A percentile compares a stretch with the other conserved stretches of the same genome.
These are phyloP conservation scores for Apostichopus californicus DNA, from an alignment of 35 echinoderm and acorn worm species.

Conservation along the genomic window DNA sequence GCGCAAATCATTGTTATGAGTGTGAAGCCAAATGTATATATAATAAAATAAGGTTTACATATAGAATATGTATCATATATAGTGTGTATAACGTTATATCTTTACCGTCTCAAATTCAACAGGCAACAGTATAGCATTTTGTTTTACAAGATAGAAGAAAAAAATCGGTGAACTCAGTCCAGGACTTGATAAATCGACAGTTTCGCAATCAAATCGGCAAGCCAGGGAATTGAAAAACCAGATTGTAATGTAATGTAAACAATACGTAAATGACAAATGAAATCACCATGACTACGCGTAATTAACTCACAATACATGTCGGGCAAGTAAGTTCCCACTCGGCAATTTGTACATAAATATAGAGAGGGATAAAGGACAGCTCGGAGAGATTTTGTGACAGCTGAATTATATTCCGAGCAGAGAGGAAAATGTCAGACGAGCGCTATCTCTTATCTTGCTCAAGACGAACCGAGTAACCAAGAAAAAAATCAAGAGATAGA, in stretches of 20 bases:
- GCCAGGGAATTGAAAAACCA: constrained; percentile 12
- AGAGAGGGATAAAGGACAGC: not conserved
- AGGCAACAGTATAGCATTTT: not conserved
- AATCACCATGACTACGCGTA: constrained; percentile 34
- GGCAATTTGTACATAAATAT: constrained; percentile 34
- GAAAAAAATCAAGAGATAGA: no score
- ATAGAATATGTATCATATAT: no score
- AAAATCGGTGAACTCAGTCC: not conserved
- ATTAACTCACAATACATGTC: constrained; percentile 52
- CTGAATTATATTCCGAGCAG: constrained; percentile 22
- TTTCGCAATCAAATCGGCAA: constrained; percentile 39
- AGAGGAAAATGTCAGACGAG: not conserved
- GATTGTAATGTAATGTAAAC: constrained; percentile 50
- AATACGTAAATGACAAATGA: constrained; percentile 54
- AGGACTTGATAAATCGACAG: constrained; percentile 36
- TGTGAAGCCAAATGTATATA: no score
- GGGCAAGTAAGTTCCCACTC: constrained; percentile 24
- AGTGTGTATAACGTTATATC: no score
- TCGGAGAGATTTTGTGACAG: constrained; percentile 32
- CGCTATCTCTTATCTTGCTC: constrained; percentile 3
- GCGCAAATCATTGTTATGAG: no score
- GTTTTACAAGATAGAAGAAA: not conserved
- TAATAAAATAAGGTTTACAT: no score
- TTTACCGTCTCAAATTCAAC: not conserved
- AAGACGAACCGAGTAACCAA: not conserved